phyloP scores from a whole-genome alignment of 2,113 vertebrate genomes.

The Ammodytes marinus region DNA sequence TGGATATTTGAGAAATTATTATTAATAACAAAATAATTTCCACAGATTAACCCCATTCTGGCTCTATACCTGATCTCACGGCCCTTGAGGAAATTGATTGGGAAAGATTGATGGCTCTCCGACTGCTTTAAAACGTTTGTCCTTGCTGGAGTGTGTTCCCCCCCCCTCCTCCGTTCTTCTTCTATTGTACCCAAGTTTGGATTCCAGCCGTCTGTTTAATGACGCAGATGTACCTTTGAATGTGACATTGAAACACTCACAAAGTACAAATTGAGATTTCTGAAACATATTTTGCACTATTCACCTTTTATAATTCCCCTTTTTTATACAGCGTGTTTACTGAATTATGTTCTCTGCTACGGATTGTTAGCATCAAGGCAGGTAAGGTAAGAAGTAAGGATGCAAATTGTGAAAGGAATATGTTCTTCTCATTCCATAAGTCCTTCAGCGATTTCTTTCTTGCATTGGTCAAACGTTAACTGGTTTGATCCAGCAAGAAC shows the following conservation, averaged over 20 bases:
- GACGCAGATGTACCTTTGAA: constrained; percentile 78
- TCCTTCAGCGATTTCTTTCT: not conserved
- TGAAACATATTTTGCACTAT: not conserved
- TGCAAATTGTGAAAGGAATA: not conserved
- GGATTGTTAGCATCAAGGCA: not conserved
- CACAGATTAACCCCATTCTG: constrained; percentile 86
- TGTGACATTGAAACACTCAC: constrained; percentile 81
- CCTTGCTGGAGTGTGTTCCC: constrained; percentile 78
- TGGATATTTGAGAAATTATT: constrained; percentile 88
- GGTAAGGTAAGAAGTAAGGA: not conserved
- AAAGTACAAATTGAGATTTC: constrained; percentile 27
- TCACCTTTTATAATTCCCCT: not conserved
- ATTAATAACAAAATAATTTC: constrained; percentile 90
- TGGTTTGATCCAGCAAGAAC: not conserved
- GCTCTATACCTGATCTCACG: constrained; percentile 81
- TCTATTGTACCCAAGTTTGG: constrained; percentile 27
- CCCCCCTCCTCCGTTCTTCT: constrained; percentile 45
- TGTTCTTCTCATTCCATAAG: not conserved
- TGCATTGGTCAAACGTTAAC: not conserved
- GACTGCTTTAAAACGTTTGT: constrained; percentile 82
- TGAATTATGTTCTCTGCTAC: not conserved
- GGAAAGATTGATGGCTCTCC: constrained; percentile 86
- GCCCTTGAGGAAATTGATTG: constrained; percentile 87
- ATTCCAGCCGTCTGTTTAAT: constrained; percentile 77
- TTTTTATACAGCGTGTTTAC: not conserved